A percentile compares a stretch with the other conserved stretches of the same genome.
These are phyloP conservation scores for Eupleurogrammus muticus DNA, from an alignment of 2,797 vertebrate genomes.

Conservation along the genomic window DNA sequence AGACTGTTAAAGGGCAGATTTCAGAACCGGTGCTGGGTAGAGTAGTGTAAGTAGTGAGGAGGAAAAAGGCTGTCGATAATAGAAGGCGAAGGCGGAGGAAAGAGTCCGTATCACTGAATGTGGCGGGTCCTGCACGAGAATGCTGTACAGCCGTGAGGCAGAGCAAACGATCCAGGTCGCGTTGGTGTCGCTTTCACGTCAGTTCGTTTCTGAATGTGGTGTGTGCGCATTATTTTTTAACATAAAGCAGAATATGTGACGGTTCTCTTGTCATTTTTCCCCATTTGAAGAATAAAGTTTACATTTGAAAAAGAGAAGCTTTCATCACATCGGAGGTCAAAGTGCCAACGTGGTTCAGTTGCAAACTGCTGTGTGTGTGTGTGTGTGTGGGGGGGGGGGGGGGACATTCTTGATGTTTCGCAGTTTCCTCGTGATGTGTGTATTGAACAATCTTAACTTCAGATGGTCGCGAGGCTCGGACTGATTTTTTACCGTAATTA, in stretches of 20 bases:
- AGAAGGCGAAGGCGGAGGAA: conserved; percentile 20
- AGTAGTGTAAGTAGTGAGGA: conserved; percentile 42
- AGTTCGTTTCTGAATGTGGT: conserved; percentile 7
- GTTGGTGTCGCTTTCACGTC: no score
- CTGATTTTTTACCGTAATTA: no score
- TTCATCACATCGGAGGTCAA: conserved; percentile 21
- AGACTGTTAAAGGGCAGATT: neutral
- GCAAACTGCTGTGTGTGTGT: conserved; percentile 42
- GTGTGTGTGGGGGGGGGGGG: conserved; percentile 27
- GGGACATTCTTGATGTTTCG: conserved; percentile 28
- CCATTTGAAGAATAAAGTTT: conserved; percentile 53
- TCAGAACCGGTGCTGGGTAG: conserved; percentile 40
- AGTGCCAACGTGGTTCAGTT: conserved; percentile 54
- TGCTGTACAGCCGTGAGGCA: conserved; percentile 47
- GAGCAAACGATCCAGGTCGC: neutral
- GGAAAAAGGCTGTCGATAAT: conserved; percentile 5
- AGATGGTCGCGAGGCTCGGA: neutral
- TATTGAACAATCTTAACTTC: conserved; percentile 52
- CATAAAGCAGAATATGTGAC: neutral
- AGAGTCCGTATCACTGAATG: conserved; percentile 51
- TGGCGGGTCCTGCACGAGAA: conserved; percentile 63
- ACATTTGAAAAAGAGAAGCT: conserved; percentile 49
- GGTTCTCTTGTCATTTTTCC: neutral
- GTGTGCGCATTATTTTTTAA: conserved; percentile 27
- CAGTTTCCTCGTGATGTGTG: conserved; percentile 5